phyloP scores from a whole-genome alignment of 2,888 invertebrate species.

The Tridacna gigas region DNA sequence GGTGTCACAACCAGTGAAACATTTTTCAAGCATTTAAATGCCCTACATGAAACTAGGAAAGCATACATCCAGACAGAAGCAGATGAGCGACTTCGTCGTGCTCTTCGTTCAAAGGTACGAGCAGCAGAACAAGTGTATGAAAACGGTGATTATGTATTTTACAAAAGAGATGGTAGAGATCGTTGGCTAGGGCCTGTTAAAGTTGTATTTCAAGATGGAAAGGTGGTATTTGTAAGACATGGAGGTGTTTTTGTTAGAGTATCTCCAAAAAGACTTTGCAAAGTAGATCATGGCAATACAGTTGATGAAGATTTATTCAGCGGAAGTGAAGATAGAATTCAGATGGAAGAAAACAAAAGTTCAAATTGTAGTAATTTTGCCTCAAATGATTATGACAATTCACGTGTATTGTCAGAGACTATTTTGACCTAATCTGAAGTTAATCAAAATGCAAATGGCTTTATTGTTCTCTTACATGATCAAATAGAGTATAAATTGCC shows the following conservation, averaged over 20 bases:
- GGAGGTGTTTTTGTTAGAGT: not conserved
- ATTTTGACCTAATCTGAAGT: too few relatives aligned
- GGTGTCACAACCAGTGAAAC: conserved; percentile 42
- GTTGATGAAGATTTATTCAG: not conserved
- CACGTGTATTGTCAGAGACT: too few relatives aligned
- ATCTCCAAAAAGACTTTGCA: not conserved
- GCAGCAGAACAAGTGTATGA: conserved; percentile 63
- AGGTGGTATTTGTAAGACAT: conserved; percentile 10
- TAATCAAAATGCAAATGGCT: too few relatives aligned
- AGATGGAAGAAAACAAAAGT: not conserved
- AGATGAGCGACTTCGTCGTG: conserved; percentile 61
- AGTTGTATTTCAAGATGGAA: conserved; percentile 6
- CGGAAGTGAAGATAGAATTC: not conserved
- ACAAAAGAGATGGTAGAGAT: conserved; percentile 62
- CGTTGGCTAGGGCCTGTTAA: conserved; percentile 31
- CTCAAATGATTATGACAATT: too few relatives aligned
- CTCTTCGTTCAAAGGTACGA: conserved; percentile 58
- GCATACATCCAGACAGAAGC: conserved; percentile 63
- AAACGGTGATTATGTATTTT: conserved; percentile 64
- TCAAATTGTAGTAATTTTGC: too few relatives aligned
- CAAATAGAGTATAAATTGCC: conserved; percentile 5
- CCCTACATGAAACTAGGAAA: conserved; percentile 38
- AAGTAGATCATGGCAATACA: not conserved
- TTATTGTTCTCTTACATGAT: too few relatives aligned
- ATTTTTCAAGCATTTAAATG: conserved; percentile 45